phyloP scores from a whole-genome alignment of 53 echinoderm and acorn worm genomes.

The Zoroaster sp. region DNA sequence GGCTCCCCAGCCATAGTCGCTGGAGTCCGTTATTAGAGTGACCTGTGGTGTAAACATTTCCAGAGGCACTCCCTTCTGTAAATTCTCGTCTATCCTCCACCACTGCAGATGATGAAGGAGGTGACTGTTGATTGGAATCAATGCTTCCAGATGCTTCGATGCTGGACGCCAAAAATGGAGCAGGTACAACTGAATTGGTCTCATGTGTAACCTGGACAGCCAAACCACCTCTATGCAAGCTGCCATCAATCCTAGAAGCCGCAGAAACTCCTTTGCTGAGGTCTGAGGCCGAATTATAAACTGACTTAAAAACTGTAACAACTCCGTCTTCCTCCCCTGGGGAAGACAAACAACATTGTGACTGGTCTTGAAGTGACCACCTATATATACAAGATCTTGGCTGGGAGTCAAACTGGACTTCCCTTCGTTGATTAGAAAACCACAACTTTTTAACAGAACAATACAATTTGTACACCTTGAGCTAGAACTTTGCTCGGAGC shows the following conservation, averaged over 20 bases:
- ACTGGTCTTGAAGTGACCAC: constrained; percentile 17
- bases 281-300: neutral
- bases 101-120: constrained; percentile 1
- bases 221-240: constrained; percentile 41
- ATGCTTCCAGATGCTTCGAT: neutral
- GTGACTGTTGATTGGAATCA: constrained; percentile 18
- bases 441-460: neutral
- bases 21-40: constrained; percentile 41
- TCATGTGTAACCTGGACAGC: constrained; percentile 30
- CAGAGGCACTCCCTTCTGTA: neutral
- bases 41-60: neutral
- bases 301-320: neutral
- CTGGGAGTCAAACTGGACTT: constrained; percentile 23
- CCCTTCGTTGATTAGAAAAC: neutral
- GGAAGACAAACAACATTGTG: constrained; percentile 19
- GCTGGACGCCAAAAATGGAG: constrained; percentile 3
- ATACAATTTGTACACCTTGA: neutral
- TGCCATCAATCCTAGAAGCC: constrained; percentile 25
- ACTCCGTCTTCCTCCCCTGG: constrained; percentile 24
- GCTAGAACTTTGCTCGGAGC: constrained; percentile 1
- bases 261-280: neutral
- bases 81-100: neutral
- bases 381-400: neutral
- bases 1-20: constrained; percentile 27
- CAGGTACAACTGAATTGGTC: constrained; percentile 36